These are phyloP conservation scores for Hipposideros armiger DNA, from an alignment of 2,113 vertebrate genomes.

Conservation along the genomic window DNA sequence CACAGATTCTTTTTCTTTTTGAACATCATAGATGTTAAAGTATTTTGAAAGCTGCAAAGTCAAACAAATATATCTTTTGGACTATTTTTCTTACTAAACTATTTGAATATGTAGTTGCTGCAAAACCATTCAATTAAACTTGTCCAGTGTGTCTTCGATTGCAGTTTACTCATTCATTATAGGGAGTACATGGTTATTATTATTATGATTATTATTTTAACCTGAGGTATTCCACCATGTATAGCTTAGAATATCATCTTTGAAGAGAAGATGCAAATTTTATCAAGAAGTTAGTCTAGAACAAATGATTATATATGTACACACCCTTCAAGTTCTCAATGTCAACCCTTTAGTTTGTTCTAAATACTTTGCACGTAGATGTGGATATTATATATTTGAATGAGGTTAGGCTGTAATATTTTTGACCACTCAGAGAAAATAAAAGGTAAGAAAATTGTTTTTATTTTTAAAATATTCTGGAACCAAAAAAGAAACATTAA, in stretches of 20 bases:
- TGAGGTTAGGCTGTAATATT: background rate
- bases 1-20: slow-evolving; percentile 10
- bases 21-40: slow-evolving; percentile 14
- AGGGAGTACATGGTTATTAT: background rate
- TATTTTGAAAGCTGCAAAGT: background rate
- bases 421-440: background rate
- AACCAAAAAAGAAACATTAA: background rate
- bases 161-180: background rate
- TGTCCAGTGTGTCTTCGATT: background rate
- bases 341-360: background rate
- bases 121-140: background rate
- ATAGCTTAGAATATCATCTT: background rate
- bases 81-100: background rate
- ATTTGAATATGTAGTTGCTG: slow-evolving; percentile 1
- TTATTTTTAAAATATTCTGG: background rate
- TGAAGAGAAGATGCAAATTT: background rate
- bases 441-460: background rate
- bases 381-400: background rate
- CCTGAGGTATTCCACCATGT: background rate
- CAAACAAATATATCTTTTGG: slow-evolving; percentile 40
- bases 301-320: background rate
- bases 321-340: background rate
- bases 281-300: background rate
- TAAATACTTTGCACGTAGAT: background rate
- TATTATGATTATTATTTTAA: background rate